Evolutionary conservation across 1,140 invertebrate genomes (phyloP).

Genomic region (Ceratina australensis): DNA sequence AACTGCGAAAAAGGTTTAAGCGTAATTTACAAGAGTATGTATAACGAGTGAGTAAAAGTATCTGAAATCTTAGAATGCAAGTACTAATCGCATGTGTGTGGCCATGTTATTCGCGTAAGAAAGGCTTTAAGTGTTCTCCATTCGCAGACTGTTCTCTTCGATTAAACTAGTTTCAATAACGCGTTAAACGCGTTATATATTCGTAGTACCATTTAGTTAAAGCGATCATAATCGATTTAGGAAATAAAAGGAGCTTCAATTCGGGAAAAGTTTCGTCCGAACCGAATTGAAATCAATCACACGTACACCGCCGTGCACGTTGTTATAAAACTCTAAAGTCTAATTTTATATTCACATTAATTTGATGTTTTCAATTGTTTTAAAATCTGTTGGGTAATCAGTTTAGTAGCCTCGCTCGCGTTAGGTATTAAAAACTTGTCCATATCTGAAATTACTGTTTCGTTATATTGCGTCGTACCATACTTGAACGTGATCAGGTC

Average conservation of each 20-base stretch:
- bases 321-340: constrained; percentile 7
- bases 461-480: constrained; percentile 86
- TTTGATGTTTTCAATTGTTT: constrained; percentile 78
- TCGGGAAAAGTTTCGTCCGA: constrained; percentile 14
- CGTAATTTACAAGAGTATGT: constrained; percentile 10
- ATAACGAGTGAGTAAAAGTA: constrained; percentile 21
- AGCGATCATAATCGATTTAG: constrained; percentile 14
- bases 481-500: constrained; percentile 98
- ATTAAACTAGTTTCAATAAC: constrained; percentile 11
- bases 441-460: constrained; percentile 90
- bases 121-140: neutral
- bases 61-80: constrained; percentile 14
- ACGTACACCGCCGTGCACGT: constrained; percentile 26
- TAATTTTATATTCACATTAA: constrained; percentile 42
- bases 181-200: neutral
- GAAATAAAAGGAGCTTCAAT: constrained; percentile 25
- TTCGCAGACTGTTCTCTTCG: constrained; percentile 16
- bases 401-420: constrained; percentile 93
- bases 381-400: constrained; percentile 87
- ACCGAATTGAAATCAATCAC: constrained; percentile 25
- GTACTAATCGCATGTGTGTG: constrained; percentile 5
- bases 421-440: constrained; percentile 95
- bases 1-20: constrained; percentile 5
- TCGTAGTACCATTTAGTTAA: constrained; percentile 38
- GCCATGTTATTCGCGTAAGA: constrained; percentile 17